Evolutionary conservation across 1,140 invertebrate genomes (phyloP).

Genomic region (Trachymyrmex cornetzi): DNA sequence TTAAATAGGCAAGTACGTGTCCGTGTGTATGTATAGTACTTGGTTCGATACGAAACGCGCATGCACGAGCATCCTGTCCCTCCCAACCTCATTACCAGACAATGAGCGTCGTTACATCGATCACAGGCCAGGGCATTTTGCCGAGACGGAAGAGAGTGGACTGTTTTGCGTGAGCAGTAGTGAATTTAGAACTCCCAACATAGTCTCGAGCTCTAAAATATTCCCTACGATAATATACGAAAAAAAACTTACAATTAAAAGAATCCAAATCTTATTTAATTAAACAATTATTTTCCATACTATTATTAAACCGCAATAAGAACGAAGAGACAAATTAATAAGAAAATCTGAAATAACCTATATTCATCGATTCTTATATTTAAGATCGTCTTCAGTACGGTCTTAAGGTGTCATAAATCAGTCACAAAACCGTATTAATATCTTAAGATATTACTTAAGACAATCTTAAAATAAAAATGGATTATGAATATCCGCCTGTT

Average conservation of each 20-base stretch:
- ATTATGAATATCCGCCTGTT: neutral
- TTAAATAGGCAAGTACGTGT: constrained; percentile 27
- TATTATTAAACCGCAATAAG: neutral
- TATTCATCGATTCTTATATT: too few relatives aligned
- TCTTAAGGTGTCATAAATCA: too few relatives aligned
- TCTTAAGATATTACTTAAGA: too few relatives aligned
- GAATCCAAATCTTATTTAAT: neutral
- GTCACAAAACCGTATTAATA: too few relatives aligned
- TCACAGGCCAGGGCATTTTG: constrained; percentile 70
- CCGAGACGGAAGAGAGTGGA: constrained; percentile 69
- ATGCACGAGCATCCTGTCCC: constrained; percentile 82
- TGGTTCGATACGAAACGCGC: constrained; percentile 33
- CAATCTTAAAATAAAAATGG: too few relatives aligned
- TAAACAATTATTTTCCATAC: neutral
- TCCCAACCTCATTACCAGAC: constrained; percentile 84
- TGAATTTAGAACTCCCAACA: constrained; percentile 21
- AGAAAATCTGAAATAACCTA: neutral
- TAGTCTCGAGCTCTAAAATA: neutral
- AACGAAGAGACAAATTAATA: neutral
- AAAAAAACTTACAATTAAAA: neutral
- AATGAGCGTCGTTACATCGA: constrained; percentile 84
- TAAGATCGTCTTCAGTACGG: too few relatives aligned
- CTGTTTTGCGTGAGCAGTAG: constrained; percentile 53
- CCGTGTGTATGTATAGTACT: neutral
- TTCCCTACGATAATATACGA: neutral